Conservation (phyloP, 2,797 vertebrate species). For the Neostethus bicornis region DNA sequence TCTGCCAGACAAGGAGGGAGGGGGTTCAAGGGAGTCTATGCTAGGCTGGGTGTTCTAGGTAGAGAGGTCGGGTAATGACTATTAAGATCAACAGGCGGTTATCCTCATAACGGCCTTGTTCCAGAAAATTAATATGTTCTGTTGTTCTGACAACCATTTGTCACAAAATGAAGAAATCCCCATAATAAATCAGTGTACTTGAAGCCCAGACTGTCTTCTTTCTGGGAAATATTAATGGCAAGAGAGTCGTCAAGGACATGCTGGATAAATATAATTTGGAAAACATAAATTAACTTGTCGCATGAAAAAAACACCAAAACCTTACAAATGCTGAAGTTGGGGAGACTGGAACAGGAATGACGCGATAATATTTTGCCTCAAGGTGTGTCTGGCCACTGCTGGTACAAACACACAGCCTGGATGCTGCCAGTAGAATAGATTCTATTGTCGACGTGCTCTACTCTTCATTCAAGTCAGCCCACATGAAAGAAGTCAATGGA, state of each 20-base stretch:
- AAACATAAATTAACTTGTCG: constrained; percentile 47
- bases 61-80: constrained; percentile 51
- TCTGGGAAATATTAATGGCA: constrained; percentile 54
- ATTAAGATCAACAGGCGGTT: constrained; percentile 38
- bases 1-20: constrained; percentile 62
- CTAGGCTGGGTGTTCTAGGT: constrained; percentile 46
- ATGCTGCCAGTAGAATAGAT: constrained; percentile 74
- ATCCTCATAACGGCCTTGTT: constrained; percentile 43
- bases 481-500: constrained; percentile 78
- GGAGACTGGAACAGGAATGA: constrained; percentile 37
- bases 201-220: constrained; percentile 42
- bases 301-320: constrained; percentile 51
- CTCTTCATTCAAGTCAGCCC: constrained; percentile 72
- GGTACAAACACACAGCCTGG: constrained; percentile 50
- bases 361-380: constrained; percentile 69
- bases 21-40: constrained; percentile 18
- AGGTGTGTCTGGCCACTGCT: constrained; percentile 72
- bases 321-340: constrained; percentile 49
- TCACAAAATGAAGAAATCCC: constrained; percentile 39
- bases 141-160: constrained; percentile 41
- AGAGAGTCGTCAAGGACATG: constrained; percentile 38
- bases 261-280: constrained; percentile 40
- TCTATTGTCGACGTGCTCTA: constrained; percentile 71
- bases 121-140: constrained; percentile 55
- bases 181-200: constrained; percentile 48